Conservation (phyloP, 2,797 vertebrate genomes). For the Sebastolobus altivelis region DNA sequence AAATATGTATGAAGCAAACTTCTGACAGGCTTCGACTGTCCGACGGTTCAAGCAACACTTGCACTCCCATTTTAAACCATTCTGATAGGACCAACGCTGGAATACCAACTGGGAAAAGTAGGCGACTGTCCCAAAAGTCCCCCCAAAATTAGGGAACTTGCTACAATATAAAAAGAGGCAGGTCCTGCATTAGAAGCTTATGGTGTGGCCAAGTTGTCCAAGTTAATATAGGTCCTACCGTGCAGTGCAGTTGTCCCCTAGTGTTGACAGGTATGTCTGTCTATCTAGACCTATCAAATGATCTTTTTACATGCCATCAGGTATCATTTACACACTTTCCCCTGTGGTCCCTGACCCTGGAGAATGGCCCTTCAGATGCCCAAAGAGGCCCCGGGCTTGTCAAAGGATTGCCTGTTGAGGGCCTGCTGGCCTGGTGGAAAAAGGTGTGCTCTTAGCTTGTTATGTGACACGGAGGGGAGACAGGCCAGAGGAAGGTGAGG, state of each 20-base stretch:
- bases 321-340: conserved; percentile 76
- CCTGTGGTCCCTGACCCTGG: conserved; percentile 64
- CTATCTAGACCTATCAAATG: conserved; percentile 53
- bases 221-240: conserved; percentile 8
- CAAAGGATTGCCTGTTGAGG: conserved; percentile 72
- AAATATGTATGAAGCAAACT: neutral
- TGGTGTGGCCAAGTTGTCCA: neutral
- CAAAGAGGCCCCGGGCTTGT: conserved; percentile 64
- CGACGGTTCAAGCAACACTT: neutral
- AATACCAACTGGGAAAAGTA: neutral
- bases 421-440: conserved; percentile 54
- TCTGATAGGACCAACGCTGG: neutral
- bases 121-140: neutral
- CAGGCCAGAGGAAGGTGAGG: conserved; percentile 70
- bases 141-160: neutral
- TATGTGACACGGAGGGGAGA: conserved; percentile 73
- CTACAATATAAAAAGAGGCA: neutral
- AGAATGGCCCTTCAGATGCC: conserved; percentile 68
- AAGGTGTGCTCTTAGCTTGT: conserved; percentile 75
- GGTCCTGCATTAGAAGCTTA: neutral
- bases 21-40: neutral
- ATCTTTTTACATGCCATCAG: conserved; percentile 73
- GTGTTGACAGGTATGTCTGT: conserved; percentile 53
- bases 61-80: neutral
- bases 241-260: conserved; percentile 24